A percentile compares a stretch with the other conserved stretches of the same genome.
Conservation (phyloP, 2,888 invertebrate genomes). For the Alviniconcha strummeri region DNA sequence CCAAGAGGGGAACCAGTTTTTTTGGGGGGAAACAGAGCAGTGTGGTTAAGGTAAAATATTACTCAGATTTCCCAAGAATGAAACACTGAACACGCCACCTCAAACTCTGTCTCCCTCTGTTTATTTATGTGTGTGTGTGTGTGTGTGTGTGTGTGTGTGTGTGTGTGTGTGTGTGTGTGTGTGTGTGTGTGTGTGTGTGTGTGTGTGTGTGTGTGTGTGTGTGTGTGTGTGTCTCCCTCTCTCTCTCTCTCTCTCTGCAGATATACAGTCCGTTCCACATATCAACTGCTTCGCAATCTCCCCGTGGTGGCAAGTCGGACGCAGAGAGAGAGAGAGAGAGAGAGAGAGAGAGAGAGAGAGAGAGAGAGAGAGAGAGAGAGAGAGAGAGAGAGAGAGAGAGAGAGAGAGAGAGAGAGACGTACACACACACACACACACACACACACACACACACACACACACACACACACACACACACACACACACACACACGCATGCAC, state of each 20-base stretch:
- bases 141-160: background rate
- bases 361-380: too few relatives aligned
- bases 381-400: too few relatives aligned
- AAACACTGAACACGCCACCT: background rate
- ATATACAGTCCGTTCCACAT: too few relatives aligned
- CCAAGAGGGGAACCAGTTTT: too few relatives aligned
- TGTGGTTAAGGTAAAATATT: too few relatives aligned
- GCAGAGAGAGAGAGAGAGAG: too few relatives aligned
- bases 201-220: background rate
- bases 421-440: background rate
- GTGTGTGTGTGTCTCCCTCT: background rate
- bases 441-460: slow-evolving; percentile 11
- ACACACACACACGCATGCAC: too few relatives aligned
- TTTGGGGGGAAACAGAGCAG: too few relatives aligned
- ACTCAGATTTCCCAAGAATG: background rate
- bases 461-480: slow-evolving; percentile 4
- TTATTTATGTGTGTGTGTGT: background rate
- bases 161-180: background rate
- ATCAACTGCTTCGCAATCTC: too few relatives aligned
- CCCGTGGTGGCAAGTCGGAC: too few relatives aligned
- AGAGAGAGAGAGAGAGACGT: background rate
- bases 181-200: background rate
- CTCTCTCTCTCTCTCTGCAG: too few relatives aligned
- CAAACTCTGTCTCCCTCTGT: background rate
- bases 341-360: too few relatives aligned